Conservation (phyloP, 2,113 vertebrate species). For the Sinocyclocheilus anshuiensis region DNA sequence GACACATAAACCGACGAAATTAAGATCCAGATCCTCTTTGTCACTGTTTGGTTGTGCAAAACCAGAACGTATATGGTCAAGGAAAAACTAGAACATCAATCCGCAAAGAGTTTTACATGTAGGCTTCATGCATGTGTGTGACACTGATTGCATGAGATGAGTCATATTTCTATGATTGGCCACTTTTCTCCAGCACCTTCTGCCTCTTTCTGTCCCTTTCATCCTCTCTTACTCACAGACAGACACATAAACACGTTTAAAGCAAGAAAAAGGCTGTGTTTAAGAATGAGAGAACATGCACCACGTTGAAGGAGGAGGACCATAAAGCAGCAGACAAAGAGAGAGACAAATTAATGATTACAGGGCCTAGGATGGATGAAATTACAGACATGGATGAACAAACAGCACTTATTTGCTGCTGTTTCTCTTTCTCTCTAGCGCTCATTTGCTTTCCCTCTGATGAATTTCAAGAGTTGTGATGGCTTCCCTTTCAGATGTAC, state of each 20-base stretch:
- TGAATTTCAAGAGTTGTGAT: background rate
- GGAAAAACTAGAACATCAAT: background rate
- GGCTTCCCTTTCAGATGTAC: background rate
- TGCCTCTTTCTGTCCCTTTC: background rate
- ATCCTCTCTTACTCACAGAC: slow-evolving; percentile 39
- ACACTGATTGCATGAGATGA: slow-evolving; percentile 30
- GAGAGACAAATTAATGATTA: slow-evolving; percentile 20
- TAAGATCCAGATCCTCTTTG: background rate
- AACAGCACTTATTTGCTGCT: slow-evolving; percentile 10
- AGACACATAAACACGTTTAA: slow-evolving; percentile 33
- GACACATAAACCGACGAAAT: background rate
- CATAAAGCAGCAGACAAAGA: background rate
- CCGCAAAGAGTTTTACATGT: background rate
- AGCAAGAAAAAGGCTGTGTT: slow-evolving; percentile 16
- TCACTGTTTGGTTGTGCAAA: background rate
- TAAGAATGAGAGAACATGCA: background rate
- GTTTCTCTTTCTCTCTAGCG: slow-evolving; percentile 14
- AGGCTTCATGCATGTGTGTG: background rate
- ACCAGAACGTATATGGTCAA: background rate
- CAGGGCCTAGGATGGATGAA: slow-evolving; percentile 32
- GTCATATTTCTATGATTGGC: slow-evolving; percentile 52
- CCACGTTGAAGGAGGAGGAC: slow-evolving; percentile 4
- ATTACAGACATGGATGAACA: slow-evolving; percentile 28
- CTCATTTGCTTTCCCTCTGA: slow-evolving; percentile 6
- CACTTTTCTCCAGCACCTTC: slow-evolving; percentile 47